A percentile compares a stretch with the other conserved stretches of the same genome.
These are phyloP conservation scores for Charanyca ferruginea DNA, from an alignment of 2,888 invertebrate genomes.

Conservation along the genomic window DNA sequence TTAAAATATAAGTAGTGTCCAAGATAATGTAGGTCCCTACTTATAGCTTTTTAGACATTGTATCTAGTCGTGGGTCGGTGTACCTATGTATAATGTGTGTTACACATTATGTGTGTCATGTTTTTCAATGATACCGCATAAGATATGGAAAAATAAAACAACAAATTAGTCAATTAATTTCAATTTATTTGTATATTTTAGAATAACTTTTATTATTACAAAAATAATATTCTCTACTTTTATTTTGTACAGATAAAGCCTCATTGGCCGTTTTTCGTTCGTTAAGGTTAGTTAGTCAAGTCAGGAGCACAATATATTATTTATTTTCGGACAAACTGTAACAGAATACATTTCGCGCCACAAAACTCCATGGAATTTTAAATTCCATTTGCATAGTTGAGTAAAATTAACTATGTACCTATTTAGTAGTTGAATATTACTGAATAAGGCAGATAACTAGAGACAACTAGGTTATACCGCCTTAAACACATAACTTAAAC, in stretches of 20 bases:
- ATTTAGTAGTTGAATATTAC: background rate
- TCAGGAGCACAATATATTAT: background rate
- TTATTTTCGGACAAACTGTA: too few species aligned
- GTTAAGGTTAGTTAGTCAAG: constrained; percentile 5
- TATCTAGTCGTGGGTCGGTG: too few species aligned
- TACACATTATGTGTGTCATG: background rate
- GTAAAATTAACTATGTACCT: constrained; percentile 1
- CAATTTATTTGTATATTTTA: constrained; percentile 69
- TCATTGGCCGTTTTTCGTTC: constrained; percentile 54
- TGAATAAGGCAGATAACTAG: background rate
- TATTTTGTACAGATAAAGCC: constrained; percentile 77
- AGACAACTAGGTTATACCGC: background rate
- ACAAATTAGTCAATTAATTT: constrained; percentile 57
- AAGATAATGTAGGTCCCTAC: too few species aligned
- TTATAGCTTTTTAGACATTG: too few species aligned
- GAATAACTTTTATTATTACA: constrained; percentile 71
- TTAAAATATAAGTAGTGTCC: too few species aligned
- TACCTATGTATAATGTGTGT: too few species aligned
- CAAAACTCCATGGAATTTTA: constrained; percentile 1
- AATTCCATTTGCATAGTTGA: constrained; percentile 15
- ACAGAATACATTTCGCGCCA: background rate
- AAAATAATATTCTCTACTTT: constrained; percentile 74
- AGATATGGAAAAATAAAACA: constrained; percentile 54
- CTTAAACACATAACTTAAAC: background rate
- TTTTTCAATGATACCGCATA: background rate